Evolutionary conservation across 2,888 invertebrate genomes (phyloP).

Genomic region (Noctua comes): DNA sequence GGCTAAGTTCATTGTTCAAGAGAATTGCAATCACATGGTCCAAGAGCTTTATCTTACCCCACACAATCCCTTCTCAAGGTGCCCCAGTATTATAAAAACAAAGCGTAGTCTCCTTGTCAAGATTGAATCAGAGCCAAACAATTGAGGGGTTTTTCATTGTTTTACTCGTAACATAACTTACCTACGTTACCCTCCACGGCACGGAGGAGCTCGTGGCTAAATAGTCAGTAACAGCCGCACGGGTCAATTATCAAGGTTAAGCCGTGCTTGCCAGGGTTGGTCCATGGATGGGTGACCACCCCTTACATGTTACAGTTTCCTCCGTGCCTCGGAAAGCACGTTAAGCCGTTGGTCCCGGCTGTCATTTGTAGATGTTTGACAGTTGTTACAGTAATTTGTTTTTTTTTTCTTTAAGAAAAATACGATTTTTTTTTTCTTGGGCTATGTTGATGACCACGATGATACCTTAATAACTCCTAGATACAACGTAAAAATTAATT

Average conservation of each 20-base stretch:
- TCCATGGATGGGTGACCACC: too few relatives aligned
- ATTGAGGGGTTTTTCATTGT: not conserved
- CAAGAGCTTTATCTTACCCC: not conserved
- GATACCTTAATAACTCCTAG: too few relatives aligned
- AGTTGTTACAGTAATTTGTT: too few relatives aligned
- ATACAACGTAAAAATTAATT: too few relatives aligned
- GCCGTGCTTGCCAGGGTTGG: too few relatives aligned
- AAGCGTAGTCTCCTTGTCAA: not conserved
- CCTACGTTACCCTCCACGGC: not conserved
- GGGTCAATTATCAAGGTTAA: not conserved
- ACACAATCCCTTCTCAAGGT: not conserved
- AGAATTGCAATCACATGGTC: not conserved
- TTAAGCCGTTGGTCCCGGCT: too few relatives aligned
- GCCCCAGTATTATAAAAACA: conserved; percentile 4
- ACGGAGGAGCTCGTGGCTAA: not conserved
- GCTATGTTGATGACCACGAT: too few relatives aligned
- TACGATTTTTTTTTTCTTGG: too few relatives aligned
- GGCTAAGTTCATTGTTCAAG: not conserved
- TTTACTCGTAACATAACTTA: not conserved
- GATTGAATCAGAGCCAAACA: not conserved
- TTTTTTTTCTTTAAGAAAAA: too few relatives aligned
- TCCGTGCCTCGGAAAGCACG: too few relatives aligned
- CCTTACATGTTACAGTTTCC: too few relatives aligned
- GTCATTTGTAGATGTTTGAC: too few relatives aligned
- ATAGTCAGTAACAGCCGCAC: not conserved